These are phyloP conservation scores for Anolis apletophallus DNA, from an alignment of 2,797 vertebrate species.

Conservation along the genomic window DNA sequence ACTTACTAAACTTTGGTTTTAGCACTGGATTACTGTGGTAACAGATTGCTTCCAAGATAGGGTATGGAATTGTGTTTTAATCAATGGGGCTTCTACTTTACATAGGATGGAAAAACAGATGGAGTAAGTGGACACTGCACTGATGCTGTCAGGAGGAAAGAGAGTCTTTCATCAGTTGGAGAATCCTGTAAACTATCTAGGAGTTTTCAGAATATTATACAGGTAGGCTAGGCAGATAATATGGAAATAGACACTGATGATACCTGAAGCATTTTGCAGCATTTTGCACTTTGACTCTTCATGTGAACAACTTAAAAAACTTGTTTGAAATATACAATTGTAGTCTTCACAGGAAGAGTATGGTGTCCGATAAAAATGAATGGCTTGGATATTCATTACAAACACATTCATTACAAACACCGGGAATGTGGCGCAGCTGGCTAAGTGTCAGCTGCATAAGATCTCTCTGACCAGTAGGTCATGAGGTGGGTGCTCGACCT, in stretches of 20 bases:
- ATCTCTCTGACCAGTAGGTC: too few relatives aligned
- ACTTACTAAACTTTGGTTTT: neutral
- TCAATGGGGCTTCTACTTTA: conserved; percentile 1
- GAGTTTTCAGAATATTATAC: neutral
- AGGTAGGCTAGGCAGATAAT: conserved; percentile 27
- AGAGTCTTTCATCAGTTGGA: conserved; percentile 28
- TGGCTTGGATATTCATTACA: neutral
- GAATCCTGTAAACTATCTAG: conserved; percentile 13
- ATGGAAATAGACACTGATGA: neutral
- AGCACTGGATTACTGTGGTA: conserved; percentile 34
- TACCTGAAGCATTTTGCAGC: neutral
- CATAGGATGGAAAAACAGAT: conserved; percentile 16
- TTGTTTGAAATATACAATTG: neutral
- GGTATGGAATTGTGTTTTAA: conserved; percentile 22
- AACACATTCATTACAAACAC: too few relatives aligned
- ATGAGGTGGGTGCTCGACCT: too few relatives aligned
- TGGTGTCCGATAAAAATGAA: neutral
- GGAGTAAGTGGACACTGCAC: conserved; percentile 19
- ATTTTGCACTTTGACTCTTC: neutral
- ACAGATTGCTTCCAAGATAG: neutral
- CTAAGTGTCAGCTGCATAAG: too few relatives aligned
- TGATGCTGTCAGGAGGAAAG: conserved; percentile 43
- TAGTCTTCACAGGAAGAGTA: neutral
- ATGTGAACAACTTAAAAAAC: neutral
- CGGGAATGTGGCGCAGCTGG: too few relatives aligned